Conservation (phyloP, 92 coral and sea anemone genomes). For the Muricea muricata region DNA sequence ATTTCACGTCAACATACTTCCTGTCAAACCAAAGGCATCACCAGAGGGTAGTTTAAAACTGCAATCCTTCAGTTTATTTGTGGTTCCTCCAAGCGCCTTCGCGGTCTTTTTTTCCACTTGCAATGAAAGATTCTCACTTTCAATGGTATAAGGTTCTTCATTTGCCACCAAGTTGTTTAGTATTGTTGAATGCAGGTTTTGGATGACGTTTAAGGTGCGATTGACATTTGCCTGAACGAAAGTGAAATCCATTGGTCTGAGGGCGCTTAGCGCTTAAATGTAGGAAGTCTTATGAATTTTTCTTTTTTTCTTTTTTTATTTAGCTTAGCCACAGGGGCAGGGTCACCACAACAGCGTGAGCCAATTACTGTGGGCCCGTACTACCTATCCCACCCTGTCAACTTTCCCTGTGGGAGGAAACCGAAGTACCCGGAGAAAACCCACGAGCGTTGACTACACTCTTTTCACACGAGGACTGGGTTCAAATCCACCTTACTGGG, state of each 20-base stretch:
- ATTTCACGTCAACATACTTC: slow-evolving; percentile 11
- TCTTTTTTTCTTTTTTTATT: too few relatives aligned
- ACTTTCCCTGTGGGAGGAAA: too few relatives aligned
- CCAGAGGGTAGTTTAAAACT: slow-evolving; percentile 54
- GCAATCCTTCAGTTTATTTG: slow-evolving; percentile 51
- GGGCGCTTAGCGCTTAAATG: too few relatives aligned
- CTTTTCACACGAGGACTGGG: too few relatives aligned
- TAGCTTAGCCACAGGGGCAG: too few relatives aligned
- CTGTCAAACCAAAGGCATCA: slow-evolving; percentile 54
- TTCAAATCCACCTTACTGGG: too few relatives aligned
- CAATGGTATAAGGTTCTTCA: slow-evolving; percentile 30
- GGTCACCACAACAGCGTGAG: too few relatives aligned
- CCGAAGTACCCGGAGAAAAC: too few relatives aligned
- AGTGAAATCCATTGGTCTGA: not conserved
- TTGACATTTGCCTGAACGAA: not conserved
- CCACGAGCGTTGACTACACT: too few relatives aligned
- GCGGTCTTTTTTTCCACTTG: slow-evolving; percentile 46
- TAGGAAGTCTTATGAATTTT: too few relatives aligned
- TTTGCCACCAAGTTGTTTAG: slow-evolving; percentile 63
- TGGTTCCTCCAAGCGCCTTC: slow-evolving; percentile 35
- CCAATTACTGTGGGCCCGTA: too few relatives aligned
- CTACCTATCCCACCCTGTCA: too few relatives aligned
- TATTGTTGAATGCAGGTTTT: slow-evolving; percentile 16
- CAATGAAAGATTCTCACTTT: slow-evolving; percentile 52
- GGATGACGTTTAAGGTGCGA: slow-evolving; percentile 4